Conservation (phyloP, 2,113 vertebrate species). For the Syngnathus floridae region DNA sequence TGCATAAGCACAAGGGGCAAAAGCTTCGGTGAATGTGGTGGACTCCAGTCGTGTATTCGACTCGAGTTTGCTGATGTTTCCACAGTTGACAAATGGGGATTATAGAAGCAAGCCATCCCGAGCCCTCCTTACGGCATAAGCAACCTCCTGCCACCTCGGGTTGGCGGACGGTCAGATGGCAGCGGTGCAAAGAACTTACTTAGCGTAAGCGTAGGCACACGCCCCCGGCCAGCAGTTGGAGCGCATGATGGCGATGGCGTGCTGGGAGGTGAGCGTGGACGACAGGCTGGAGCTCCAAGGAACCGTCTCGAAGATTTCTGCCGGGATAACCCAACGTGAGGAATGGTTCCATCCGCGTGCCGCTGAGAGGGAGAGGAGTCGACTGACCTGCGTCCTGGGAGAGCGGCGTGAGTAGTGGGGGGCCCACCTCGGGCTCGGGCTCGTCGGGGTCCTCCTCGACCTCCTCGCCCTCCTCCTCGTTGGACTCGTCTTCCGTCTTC, state of each 20-base stretch:
- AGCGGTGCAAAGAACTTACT: constrained; percentile 64
- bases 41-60: no score
- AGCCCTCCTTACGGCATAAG: no score
- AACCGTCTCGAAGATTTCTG: constrained; percentile 76
- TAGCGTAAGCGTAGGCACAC: constrained; percentile 77
- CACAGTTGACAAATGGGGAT: no score
- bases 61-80: no score
- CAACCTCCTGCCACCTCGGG: not conserved
- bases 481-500: constrained; percentile 71
- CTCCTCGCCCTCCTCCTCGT: constrained; percentile 72
- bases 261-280: constrained; percentile 75
- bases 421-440: constrained; percentile 80
- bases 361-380: no score
- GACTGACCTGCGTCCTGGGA: constrained; percentile 86
- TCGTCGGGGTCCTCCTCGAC: constrained; percentile 73
- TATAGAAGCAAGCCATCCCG: no score
- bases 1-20: constrained; percentile 15
- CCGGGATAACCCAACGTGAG: constrained; percentile 10
- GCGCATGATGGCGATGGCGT: constrained; percentile 78
- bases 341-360: not conserved
- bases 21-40: not conserved
- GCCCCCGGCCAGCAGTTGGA: constrained; percentile 94
- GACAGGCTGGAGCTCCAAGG: constrained; percentile 80
- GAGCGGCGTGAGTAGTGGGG: constrained; percentile 82
- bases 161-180: no score